Evolutionary conservation across 2,113 vertebrate genomes (phyloP), one percentile per base, ranked within the genome.

Genomic region (Grus americana): DNA sequence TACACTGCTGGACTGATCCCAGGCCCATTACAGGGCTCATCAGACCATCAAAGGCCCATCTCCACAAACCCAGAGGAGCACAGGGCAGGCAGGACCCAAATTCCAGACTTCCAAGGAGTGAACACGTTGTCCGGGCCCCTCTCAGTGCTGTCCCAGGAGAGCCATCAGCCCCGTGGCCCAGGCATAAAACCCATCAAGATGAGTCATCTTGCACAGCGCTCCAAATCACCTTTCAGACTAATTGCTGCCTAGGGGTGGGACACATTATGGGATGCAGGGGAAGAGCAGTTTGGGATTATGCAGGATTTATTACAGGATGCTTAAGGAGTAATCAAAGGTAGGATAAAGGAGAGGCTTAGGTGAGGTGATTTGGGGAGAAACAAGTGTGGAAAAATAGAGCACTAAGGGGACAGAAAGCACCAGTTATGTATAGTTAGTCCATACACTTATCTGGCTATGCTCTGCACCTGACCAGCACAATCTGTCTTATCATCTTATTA

Each of bases 81-180:
- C 2, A 49, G 29, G 10, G 34, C 24, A 76, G 24, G 8, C 27
- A 67, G n/a, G 16, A 80, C 13, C 4, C 9, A 55, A 91, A 75
- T 23, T 61, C 57, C n/a, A 65, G 12, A 32, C 20, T 12, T 65
- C 27, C 32, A 55, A 74, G 24, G 19, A 52, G 14, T 0, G 23
- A 75, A 66, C 3, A 14, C 14, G 23, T 80, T n/a, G 18, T 55
- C 7, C 0, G 1, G 21, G 14, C 9, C 9, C 6, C 24, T 90
- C 21, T 76, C 38, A 32, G n/a, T 38, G 9, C 34, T 73, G 32
- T 47, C 59, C 24, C 26, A 58, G 21, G 34, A 78, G 7, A 73
- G 2, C 6, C 24, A 30, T 63, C 18, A 78, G 20, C 11, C 17
- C 16, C 32, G 26, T 10, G 11, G 38, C 67, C n/a, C 70, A 67